These are phyloP conservation scores for Notodromas monacha DNA, from an alignment of 2,888 invertebrate species.

Conservation along the genomic window DNA sequence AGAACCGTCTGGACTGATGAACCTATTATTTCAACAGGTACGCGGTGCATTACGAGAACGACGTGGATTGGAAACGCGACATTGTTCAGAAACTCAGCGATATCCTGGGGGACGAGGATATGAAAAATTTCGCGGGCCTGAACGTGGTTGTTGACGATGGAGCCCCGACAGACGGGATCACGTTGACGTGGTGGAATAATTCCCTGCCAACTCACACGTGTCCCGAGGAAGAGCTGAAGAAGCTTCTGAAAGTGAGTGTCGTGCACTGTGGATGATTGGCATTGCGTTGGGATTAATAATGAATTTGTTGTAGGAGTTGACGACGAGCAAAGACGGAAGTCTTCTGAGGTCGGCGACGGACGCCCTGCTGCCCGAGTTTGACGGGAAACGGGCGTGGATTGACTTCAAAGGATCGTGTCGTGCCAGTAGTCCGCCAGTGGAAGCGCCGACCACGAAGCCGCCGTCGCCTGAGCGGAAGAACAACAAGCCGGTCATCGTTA, in stretches of 20 bases:
- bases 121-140: conserved; percentile 33
- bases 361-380: conserved; percentile 29
- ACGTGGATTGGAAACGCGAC: conserved; percentile 42
- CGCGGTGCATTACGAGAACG: conserved; percentile 24
- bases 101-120: conserved; percentile 24
- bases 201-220: background rate
- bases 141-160: conserved; percentile 12
- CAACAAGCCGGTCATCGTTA: conserved; percentile 40
- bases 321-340: conserved; percentile 23
- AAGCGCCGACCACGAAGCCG: background rate
- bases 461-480: background rate
- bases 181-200: background rate
- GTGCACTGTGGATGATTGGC: no score
- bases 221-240: background rate
- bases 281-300: no score
- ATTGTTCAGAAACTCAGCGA: conserved; percentile 25
- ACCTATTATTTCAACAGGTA: background rate
- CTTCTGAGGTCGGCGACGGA: conserved; percentile 26
- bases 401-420: conserved; percentile 32
- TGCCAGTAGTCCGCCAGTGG: background rate
- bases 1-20: background rate
- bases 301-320: no score
- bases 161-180: background rate
- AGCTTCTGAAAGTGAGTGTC: background rate
- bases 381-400: conserved; percentile 28